phyloP scores from a whole-genome alignment of 2,113 vertebrate species.

The Cranoglanis bouderius region DNA sequence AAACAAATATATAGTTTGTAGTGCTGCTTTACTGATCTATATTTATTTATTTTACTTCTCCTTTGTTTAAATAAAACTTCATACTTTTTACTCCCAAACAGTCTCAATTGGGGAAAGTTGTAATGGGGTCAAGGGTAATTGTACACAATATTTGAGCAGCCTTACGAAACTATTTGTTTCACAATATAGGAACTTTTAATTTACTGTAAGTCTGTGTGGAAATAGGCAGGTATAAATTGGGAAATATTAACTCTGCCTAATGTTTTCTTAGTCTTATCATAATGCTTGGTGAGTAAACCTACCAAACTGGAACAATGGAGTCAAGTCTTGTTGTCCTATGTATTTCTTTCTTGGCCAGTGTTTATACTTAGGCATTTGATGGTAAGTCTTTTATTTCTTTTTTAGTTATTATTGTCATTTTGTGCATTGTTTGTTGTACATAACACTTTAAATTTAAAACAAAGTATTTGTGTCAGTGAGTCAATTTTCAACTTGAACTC shows the following conservation, averaged over 20 bases:
- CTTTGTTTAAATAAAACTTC: neutral
- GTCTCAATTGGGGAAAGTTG: neutral
- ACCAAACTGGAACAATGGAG: slow-evolving; percentile 42
- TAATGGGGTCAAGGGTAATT: neutral
- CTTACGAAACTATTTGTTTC: neutral
- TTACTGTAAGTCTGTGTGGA: neutral
- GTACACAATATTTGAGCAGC: neutral
- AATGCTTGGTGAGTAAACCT: neutral
- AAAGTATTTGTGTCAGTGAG: too few relatives aligned
- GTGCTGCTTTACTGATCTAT: neutral
- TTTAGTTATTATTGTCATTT: neutral
- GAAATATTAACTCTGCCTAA: slow-evolving; percentile 19
- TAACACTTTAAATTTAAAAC: neutral
- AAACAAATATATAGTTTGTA: neutral
- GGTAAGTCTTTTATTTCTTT: slow-evolving; percentile 49
- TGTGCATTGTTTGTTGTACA: neutral
- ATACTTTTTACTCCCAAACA: neutral
- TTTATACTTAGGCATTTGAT: slow-evolving; percentile 26
- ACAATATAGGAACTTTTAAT: neutral
- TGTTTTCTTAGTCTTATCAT: neutral
- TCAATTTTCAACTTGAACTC: too few relatives aligned
- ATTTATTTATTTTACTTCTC: neutral
- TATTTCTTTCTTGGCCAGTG: slow-evolving; percentile 50
- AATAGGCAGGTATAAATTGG: neutral
- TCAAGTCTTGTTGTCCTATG: slow-evolving; percentile 42